These are phyloP conservation scores for Solenodon paradoxus DNA, from an alignment of 2,113 vertebrate genomes.

Conservation along the genomic window DNA sequence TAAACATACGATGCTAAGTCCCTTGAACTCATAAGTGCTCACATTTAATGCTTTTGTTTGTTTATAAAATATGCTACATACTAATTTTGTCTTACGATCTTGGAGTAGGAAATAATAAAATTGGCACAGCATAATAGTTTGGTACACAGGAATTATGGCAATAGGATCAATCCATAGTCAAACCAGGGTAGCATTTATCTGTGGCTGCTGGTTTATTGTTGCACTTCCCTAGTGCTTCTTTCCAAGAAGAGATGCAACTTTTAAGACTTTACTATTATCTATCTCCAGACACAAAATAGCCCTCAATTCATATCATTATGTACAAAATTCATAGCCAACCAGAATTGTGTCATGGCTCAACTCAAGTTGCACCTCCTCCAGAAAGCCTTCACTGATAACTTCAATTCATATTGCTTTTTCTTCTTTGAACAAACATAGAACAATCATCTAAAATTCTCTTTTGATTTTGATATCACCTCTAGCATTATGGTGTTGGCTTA, in stretches of 20 bases:
- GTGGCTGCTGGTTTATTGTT: neutral
- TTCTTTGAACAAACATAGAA: neutral
- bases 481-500: neutral
- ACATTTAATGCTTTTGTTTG: constrained; percentile 25
- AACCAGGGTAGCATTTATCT: neutral
- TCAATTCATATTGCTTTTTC: neutral
- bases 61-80: neutral
- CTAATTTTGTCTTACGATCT: constrained; percentile 25
- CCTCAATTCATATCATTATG: neutral
- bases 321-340: neutral
- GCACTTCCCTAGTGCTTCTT: neutral
- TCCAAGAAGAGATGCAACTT: neutral
- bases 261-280: neutral
- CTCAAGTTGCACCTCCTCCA: neutral
- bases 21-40: neutral
- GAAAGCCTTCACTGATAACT: neutral
- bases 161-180: neutral
- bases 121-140: neutral
- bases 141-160: neutral
- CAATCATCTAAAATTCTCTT: neutral
- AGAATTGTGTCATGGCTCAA: neutral
- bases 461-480: neutral
- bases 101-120: neutral
- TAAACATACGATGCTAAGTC: constrained; percentile 14
- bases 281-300: neutral